A percentile compares a stretch with the other conserved stretches of the same genome.
Conservation (phyloP, 1,140 invertebrate species). For the Nautilus pompilius region DNA sequence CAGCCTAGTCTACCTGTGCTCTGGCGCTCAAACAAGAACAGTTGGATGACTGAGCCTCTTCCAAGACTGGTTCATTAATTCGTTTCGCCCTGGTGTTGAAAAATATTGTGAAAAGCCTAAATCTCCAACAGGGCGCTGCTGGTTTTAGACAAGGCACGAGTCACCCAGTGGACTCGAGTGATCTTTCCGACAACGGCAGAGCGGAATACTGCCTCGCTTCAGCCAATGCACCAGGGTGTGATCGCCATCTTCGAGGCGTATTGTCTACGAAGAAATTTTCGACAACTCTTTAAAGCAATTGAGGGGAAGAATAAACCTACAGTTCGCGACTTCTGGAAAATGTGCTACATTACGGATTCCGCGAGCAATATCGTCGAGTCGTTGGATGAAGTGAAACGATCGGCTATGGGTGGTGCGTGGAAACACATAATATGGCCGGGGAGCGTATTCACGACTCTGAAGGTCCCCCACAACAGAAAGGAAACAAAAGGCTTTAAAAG, state of each 20-base stretch:
- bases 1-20: neutral
- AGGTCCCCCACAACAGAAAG: too few species aligned
- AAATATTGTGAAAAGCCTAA: conserved; percentile 15
- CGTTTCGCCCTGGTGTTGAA: conserved; percentile 17
- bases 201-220: conserved; percentile 16
- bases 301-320: conserved; percentile 3
- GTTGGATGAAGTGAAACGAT: conserved; percentile 4
- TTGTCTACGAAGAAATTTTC: conserved; percentile 5
- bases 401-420: conserved; percentile 6
- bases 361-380: conserved; percentile 5
- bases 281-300: conserved; percentile 1
- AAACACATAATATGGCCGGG: too few species aligned
- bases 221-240: conserved; percentile 25
- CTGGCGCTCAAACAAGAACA: neutral
- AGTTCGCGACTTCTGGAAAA: conserved; percentile 11
- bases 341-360: conserved; percentile 8
- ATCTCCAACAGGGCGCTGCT: conserved; percentile 18
- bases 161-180: conserved; percentile 16
- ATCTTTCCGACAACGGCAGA: conserved; percentile 8
- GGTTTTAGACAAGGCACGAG: conserved; percentile 26
- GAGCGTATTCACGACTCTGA: too few species aligned
- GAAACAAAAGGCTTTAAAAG: too few species aligned
- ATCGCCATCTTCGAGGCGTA: conserved; percentile 20
- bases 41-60: conserved; percentile 16
- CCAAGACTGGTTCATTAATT: conserved; percentile 15